Percentiles rank a stretch among this genome's conserved stretches.
Conservation (phyloP, 2,113 vertebrate species). For the Taxidea taxus region DNA sequence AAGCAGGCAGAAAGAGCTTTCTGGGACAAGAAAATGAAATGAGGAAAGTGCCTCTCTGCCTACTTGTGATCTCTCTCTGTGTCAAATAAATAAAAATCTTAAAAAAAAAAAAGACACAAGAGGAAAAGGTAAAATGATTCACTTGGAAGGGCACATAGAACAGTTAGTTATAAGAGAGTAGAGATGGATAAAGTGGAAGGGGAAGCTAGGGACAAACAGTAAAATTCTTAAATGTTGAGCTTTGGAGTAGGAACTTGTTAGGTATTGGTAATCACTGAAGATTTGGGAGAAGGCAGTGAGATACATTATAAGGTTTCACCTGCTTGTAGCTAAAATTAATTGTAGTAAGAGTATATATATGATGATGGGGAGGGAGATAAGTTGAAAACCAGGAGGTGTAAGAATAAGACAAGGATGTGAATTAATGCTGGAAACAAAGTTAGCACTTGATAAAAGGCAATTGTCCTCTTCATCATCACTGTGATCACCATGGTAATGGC, state of each 20-base stretch:
- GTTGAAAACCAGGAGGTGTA: not conserved
- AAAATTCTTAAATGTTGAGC: not conserved
- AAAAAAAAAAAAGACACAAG: not conserved
- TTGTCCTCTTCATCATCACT: not conserved
- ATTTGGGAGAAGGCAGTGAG: not conserved
- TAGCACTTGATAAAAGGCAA: not conserved
- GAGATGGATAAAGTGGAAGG: not conserved
- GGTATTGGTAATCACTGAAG: not conserved
- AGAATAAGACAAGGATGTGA: not conserved
- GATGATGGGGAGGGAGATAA: not conserved
- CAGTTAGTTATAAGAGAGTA: not conserved
- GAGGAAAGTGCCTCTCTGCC: not conserved
- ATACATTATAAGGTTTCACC: not conserved
- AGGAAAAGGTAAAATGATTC: not conserved
- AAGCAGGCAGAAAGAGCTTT: not conserved
- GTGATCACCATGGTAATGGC: not conserved
- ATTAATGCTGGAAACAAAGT: slow-evolving; percentile 9
- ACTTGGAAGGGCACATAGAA: not conserved
- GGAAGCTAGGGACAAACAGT: not conserved
- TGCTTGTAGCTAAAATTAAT: slow-evolving; percentile 9
- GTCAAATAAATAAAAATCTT: no score
- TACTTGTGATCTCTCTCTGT: no score
- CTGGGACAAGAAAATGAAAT: not conserved
- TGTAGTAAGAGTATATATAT: not conserved
- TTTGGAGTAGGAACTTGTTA: not conserved